Percentiles rank a stretch among this genome's conserved stretches.
Conservation (phyloP, 2,113 vertebrate species). For the Gadus macrocephalus region DNA sequence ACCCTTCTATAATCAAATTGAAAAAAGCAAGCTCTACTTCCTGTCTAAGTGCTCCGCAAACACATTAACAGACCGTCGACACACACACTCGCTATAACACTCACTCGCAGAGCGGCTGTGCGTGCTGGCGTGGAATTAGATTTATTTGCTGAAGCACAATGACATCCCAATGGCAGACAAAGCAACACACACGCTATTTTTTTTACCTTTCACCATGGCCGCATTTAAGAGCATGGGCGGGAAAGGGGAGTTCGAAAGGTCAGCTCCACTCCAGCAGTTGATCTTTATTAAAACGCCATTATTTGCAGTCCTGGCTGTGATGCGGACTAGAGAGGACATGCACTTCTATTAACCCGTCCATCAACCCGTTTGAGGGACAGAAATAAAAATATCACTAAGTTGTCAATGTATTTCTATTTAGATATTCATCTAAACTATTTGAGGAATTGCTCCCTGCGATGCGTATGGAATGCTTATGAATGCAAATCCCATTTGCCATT, state of each 20-base stretch:
- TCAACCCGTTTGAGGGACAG: too few relatives aligned
- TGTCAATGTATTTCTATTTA: too few relatives aligned
- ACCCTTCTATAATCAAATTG: neutral
- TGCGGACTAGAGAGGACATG: too few relatives aligned
- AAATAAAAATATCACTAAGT: too few relatives aligned
- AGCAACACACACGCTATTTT: conserved; percentile 30
- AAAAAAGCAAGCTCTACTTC: conserved; percentile 1
- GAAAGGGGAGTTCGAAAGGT: conserved; percentile 24
- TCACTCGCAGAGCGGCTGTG: conserved; percentile 23
- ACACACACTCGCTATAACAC: conserved; percentile 8
- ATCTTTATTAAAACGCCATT: too few relatives aligned
- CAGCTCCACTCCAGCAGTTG: too few relatives aligned
- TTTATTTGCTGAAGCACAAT: conserved; percentile 36
- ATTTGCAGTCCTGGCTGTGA: too few relatives aligned
- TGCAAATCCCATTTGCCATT: too few relatives aligned
- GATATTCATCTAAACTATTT: too few relatives aligned
- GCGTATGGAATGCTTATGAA: too few relatives aligned
- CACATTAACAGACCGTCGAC: conserved; percentile 45
- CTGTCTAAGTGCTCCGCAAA: conserved; percentile 49
- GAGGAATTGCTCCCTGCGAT: too few relatives aligned
- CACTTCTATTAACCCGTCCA: too few relatives aligned
- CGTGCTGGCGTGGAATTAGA: conserved; percentile 39
- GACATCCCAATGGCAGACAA: conserved; percentile 33
- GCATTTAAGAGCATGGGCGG: conserved; percentile 41
- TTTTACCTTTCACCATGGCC: conserved; percentile 53